Evolutionary conservation across 1,140 invertebrate genomes (phyloP).

Genomic region (Scaptomyza graminum): DNA sequence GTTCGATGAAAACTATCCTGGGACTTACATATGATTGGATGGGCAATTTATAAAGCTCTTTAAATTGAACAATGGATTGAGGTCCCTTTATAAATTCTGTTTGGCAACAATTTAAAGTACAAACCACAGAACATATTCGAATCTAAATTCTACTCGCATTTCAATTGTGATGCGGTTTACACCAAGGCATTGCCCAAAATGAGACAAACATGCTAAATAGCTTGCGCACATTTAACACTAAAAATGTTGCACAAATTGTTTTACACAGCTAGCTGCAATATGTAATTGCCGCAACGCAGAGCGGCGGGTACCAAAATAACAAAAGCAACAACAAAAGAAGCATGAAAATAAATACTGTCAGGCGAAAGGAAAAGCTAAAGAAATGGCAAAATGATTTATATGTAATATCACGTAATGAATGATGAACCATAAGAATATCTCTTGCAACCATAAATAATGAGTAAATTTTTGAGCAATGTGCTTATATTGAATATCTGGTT

Average conservation of each 20-base stretch:
- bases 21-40: constrained; percentile 35
- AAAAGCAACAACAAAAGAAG: constrained; percentile 2
- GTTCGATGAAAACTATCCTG: neutral
- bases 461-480: too few relatives aligned
- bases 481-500: too few relatives aligned
- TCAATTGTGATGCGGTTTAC: constrained; percentile 15
- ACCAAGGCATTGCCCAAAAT: neutral
- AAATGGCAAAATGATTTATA: constrained; percentile 36
- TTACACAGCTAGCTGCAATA: constrained; percentile 19
- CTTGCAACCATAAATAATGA: neutral
- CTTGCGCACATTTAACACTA: constrained; percentile 32
- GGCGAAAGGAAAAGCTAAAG: constrained; percentile 16
- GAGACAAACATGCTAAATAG: constrained; percentile 48
- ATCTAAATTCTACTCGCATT: neutral
- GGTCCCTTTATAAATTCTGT: neutral
- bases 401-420: neutral
- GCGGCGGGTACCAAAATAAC: neutral
- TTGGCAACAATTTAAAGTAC: constrained; percentile 16
- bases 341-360: constrained; percentile 36
- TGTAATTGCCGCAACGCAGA: neutral
- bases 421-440: neutral
- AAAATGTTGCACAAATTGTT: constrained; percentile 48
- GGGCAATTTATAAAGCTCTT: neutral
- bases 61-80: neutral
- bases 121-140: neutral